A percentile compares a stretch with the other conserved stretches of the same genome.
Conservation (phyloP, 2,888 invertebrate genomes). For the Helleia helle region DNA sequence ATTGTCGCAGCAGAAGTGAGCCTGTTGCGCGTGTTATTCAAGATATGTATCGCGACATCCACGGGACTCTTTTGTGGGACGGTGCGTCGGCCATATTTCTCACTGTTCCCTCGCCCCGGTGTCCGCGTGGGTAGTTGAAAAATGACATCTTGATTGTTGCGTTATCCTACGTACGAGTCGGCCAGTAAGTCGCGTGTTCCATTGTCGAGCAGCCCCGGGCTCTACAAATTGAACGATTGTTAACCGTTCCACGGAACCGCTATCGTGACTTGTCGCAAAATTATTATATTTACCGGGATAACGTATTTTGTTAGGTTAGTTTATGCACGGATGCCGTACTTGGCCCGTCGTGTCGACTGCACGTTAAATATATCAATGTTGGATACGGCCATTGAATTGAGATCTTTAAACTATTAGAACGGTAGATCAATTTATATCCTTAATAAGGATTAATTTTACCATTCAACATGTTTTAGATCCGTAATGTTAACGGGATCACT, state of each 20-base stretch:
- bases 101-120: conserved; percentile 42
- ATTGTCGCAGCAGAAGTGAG: conserved; percentile 45
- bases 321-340: conserved; percentile 22
- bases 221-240: conserved; percentile 72
- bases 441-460: conserved; percentile 6
- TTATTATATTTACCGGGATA: conserved; percentile 53
- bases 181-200: conserved; percentile 50
- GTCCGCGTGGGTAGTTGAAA: conserved; percentile 72
- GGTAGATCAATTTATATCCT: conserved; percentile 10
- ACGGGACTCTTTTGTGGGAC: conserved; percentile 55
- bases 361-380: conserved; percentile 18
- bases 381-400: conserved; percentile 20
- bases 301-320: conserved; percentile 34
- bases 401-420: conserved; percentile 17
- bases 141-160: conserved; percentile 75
- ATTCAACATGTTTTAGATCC: conserved; percentile 3
- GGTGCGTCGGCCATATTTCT: conserved; percentile 65
- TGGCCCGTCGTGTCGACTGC: conserved; percentile 21
- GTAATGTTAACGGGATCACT: conserved; percentile 1
- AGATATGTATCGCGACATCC: conserved; percentile 64
- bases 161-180: conserved; percentile 67
- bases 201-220: conserved; percentile 53
- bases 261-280: conserved; percentile 62
- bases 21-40: conserved; percentile 50
- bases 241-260: conserved; percentile 55